Base-by-base conservation (phyloP, 1,140 invertebrate species). In the Thaumetopoea pityocampa region DNA sequence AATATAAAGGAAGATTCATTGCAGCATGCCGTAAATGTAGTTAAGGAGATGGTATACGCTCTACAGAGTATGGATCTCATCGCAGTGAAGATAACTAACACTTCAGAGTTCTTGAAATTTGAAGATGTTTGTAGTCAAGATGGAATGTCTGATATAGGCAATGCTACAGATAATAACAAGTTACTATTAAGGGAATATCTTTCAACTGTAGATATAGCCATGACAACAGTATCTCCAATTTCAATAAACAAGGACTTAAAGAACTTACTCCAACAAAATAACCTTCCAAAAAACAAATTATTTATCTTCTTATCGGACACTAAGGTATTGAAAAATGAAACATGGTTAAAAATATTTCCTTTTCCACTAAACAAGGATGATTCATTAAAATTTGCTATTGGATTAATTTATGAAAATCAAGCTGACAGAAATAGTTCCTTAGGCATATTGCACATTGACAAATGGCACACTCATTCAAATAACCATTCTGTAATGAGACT, bases 91-190 rank as follows among this genome's bases (percentile, higher is more conserved):
- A 67, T 80, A 28, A 79, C 67, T 3, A 84, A 81, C 34, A 71
- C 66, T 51, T 70, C 71, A 15, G 70, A 71, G 33, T 84, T 80
- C 51, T 45, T 78, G 5, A 84, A 78, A 52, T 81, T 84, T 66
- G 74, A 81, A 47, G 79, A 84, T 19, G 51, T 59, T 19, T 84
- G 80, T 28, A 78, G 58, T 37, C 56, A 34, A 37, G 67, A 70
- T 60, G 73, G 71, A 9, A 62, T 73, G 28, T 67, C 76, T 10
- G 71, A 68, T 33, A 35, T 77, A 10, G 77, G 69, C n/a, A 80
- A 84, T 64, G 77, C 77, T 5, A 81, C 76, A 26, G 80, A 84
- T 11, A 77, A 63, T 29, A 84, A 84, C 28, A 84, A 84, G 56
- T 35, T 84, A 5, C 30, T 80, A 5, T 43, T 84, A 3, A 41